Percentiles rank a stretch among this genome's conserved stretches.
Evolutionary conservation across 2,888 invertebrate genomes (phyloP).

Genomic region (Lasioglossum oenotherae): DNA sequence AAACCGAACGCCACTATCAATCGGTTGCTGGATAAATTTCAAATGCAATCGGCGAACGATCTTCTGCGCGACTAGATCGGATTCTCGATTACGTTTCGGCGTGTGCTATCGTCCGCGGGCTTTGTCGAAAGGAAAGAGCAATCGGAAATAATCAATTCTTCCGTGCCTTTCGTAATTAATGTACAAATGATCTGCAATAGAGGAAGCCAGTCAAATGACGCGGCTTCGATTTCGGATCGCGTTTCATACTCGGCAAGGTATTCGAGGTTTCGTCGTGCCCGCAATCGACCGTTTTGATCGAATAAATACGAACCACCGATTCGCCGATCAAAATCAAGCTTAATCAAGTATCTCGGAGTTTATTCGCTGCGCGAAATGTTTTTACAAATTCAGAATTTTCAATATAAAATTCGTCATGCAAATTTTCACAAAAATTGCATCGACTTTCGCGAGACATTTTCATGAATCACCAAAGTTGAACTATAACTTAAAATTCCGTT

Average conservation of each 20-base stretch:
- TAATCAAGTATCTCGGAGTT: neutral
- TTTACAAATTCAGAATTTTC: neutral
- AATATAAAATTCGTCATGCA: neutral
- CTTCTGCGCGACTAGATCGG: neutral
- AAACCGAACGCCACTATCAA: conserved; percentile 8
- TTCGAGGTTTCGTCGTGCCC: neutral
- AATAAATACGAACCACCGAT: neutral
- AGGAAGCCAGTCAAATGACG: neutral
- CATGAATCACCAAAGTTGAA: neutral
- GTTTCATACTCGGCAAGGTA: neutral
- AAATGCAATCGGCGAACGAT: neutral
- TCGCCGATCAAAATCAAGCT: neutral
- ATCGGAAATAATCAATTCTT: neutral
- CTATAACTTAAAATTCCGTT: neutral
- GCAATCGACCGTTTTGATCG: neutral
- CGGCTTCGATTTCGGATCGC: neutral
- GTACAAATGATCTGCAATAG: neutral
- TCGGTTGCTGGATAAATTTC: conserved; percentile 2
- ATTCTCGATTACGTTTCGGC: neutral
- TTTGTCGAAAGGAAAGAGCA: neutral
- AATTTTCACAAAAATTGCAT: neutral
- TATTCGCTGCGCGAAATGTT: neutral
- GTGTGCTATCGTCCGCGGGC: neutral
- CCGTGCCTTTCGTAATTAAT: neutral
- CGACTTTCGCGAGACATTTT: neutral